These are phyloP conservation scores for Eupithecia insigniata DNA, from an alignment of 2,888 invertebrate genomes.

Conservation along the genomic window DNA sequence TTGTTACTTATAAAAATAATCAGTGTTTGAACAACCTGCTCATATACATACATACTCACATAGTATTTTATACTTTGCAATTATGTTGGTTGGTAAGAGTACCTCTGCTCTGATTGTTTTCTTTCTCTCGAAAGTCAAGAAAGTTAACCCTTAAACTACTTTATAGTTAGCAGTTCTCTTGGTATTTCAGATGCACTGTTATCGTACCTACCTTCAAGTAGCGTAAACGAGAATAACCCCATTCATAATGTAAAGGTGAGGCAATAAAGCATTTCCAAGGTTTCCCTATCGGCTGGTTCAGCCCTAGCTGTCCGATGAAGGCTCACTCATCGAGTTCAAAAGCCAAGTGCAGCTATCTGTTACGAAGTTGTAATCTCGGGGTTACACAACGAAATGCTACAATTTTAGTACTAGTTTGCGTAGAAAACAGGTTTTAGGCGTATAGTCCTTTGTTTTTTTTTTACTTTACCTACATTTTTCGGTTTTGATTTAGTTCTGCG, in stretches of 20 bases:
- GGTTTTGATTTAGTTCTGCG: too few species aligned
- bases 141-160: neutral
- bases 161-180: neutral
- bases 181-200: neutral
- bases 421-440: conserved; percentile 24
- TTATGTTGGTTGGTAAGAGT: too few species aligned
- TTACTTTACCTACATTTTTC: neutral
- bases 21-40: too few species aligned
- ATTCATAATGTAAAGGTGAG: conserved; percentile 21
- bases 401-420: conserved; percentile 46
- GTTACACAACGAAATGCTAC: conserved; percentile 63
- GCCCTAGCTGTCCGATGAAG: conserved; percentile 63
- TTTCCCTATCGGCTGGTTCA: conserved; percentile 31
- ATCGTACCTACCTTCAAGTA: neutral
- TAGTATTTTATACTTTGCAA: too few species aligned
- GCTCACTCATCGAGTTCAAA: conserved; percentile 82
- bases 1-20: too few species aligned
- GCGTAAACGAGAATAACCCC: conserved; percentile 4
- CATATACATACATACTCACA: too few species aligned
- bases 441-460: neutral
- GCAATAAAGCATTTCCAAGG: conserved; percentile 29
- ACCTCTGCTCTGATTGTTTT: neutral
- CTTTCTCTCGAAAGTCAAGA: neutral
- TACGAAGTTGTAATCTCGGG: conserved; percentile 60
- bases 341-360: conserved; percentile 74